A percentile compares a stretch with the other conserved stretches of the same genome.
phyloP scores from a whole-genome alignment of 2,888 invertebrate species.

The Drosophila heteroneura region DNA sequence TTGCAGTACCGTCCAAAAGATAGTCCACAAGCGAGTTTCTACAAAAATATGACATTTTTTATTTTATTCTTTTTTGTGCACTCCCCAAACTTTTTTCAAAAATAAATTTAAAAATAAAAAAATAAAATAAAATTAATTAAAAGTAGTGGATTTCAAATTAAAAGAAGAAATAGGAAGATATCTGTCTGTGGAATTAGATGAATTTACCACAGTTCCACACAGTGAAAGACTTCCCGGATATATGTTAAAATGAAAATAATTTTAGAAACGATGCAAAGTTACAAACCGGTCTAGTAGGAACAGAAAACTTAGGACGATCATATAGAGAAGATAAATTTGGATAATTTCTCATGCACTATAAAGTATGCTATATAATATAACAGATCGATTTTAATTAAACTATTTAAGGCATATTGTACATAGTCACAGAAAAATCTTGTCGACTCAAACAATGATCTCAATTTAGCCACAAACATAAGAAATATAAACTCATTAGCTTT shows the following conservation, averaged over 20 bases:
- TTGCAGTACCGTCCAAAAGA: slow-evolving; percentile 90
- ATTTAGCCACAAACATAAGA: neutral
- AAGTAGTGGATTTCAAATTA: neutral
- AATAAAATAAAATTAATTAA: neutral
- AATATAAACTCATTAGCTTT: neutral
- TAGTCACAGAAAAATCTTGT: neutral
- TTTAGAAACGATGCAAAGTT: accelerated
- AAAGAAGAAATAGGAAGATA: neutral
- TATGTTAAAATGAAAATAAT: neutral
- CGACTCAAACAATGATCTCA: neutral
- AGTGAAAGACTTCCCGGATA: neutral
- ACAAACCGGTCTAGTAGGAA: neutral
- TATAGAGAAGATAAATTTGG: neutral
- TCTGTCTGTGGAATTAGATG: neutral
- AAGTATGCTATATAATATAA: neutral
- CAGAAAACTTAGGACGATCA: neutral
- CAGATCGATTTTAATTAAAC: neutral
- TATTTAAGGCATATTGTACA: neutral
- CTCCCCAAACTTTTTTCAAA: neutral
- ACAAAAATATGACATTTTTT: neutral
- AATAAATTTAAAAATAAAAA: neutral
- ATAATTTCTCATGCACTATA: neutral
- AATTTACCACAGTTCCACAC: neutral
- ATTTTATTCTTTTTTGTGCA: neutral
- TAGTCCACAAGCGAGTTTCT: slow-evolving; percentile 90